Base-by-base conservation (phyloP, 2,888 invertebrate species). In the Eupithecia abbreviata region DNA sequence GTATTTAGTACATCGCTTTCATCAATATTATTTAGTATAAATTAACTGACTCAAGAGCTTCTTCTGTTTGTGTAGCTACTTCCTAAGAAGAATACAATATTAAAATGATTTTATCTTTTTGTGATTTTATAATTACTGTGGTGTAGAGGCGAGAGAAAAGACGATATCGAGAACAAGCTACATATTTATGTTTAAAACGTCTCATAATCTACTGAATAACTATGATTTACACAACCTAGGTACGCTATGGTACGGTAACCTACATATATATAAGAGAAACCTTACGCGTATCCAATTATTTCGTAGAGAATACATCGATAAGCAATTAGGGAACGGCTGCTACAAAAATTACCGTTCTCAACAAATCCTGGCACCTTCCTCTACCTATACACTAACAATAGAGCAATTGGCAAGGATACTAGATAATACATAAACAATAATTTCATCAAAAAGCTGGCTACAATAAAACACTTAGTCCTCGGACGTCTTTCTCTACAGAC, bases 231-330 rank as follows among this genome's bases (percentile, higher is more conserved):
- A 68, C 68, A 47, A 47, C 45, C 42, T n/a, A 68, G 7, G 9
- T 62, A 58, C 30, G 30, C 30, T 30, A 30, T 30, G 30, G 30
- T 30, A 30, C 30, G 30, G 30, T 30, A 30, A 30, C 30, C 30
- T 30, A 30, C 51, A 13, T 18, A 55, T 2, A 45, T 68, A 30
- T 42, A 67, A 43, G 67, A 67, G n/a, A 67, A 67, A 18, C 45
- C 43, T 68, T 47, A 69, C 69, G 47, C 18, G 69, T 69, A 69
- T 69, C 6, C 69, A 69, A 69, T 10, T 68, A 68, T 45, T 18
- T 6, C 18, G 10, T 69, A 18, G n/a, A 18, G 45, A 49, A n/a
- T 45, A 45, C 68, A 45, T 2, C 47, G 12, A 69, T 18, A 69
- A 69, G 69, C 69, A 47, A 69, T 3, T 30, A 47, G 9, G 5